phyloP scores from a whole-genome alignment of 2,888 invertebrate genomes.

The Hylaea fasciaria region DNA sequence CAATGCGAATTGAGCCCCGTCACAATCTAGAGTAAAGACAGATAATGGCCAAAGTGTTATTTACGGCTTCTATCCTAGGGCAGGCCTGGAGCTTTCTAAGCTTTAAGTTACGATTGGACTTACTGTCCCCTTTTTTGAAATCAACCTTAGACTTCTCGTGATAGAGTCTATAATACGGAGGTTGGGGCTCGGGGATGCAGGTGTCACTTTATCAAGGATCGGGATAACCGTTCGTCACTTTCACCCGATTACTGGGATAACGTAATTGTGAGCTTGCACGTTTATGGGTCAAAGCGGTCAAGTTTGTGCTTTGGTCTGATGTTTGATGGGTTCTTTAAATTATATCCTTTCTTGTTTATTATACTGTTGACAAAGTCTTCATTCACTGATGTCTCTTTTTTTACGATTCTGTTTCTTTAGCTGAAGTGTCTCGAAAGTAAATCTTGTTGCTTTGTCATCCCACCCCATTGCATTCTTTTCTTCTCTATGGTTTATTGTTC shows the following conservation, averaged over 20 bases:
- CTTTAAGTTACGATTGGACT: conserved; percentile 61
- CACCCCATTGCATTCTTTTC: no score
- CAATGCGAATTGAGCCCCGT: conserved; percentile 65
- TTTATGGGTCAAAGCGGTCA: conserved; percentile 14
- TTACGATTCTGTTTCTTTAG: not conserved
- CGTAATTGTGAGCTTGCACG: conserved; percentile 42
- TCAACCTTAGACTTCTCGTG: conserved; percentile 19
- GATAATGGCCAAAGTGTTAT: conserved; percentile 67
- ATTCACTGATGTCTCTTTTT: not conserved
- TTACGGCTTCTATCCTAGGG: conserved; percentile 61
- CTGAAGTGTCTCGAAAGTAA: no score
- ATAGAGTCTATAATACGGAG: conserved; percentile 31
- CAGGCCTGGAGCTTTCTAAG: conserved; percentile 70
- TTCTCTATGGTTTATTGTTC: not conserved
- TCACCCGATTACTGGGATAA: conserved; percentile 51
- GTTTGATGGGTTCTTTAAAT: conserved; percentile 1
- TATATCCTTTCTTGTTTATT: not conserved
- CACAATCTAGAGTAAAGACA: conserved; percentile 68
- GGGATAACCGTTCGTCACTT: conserved; percentile 51
- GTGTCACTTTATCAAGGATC: conserved; percentile 48
- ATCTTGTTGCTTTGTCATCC: no score
- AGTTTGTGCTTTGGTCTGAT: conserved; percentile 6
- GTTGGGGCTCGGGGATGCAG: conserved; percentile 35
- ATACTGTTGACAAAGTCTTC: not conserved
- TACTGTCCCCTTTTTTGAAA: conserved; percentile 22